phyloP scores from a whole-genome alignment of 2,113 vertebrate species.

The Bombycilla garrulus region DNA sequence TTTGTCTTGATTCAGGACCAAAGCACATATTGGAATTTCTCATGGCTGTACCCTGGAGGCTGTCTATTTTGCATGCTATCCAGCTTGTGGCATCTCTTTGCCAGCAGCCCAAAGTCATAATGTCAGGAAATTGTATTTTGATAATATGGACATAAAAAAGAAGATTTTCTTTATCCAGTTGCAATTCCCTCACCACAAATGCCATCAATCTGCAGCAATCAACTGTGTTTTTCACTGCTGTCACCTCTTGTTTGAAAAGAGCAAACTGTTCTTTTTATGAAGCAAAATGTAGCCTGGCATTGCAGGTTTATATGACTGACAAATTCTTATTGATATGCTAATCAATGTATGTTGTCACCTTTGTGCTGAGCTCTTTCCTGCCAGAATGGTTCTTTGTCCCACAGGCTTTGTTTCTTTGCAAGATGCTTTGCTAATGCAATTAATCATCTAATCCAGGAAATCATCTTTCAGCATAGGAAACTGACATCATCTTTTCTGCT shows the following conservation, averaged over 20 bases:
- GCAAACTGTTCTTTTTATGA: neutral
- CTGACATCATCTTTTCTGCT: neutral
- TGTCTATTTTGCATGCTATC: neutral
- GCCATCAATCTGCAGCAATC: neutral
- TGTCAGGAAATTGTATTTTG: neutral
- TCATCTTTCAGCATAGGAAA: neutral
- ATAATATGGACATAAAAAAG: neutral
- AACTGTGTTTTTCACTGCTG: constrained; percentile 7
- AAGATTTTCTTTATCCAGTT: neutral
- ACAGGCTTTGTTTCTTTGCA: neutral
- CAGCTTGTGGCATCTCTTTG: neutral
- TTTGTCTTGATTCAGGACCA: neutral
- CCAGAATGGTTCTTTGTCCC: neutral
- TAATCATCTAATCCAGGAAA: constrained; percentile 5
- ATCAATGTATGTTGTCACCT: neutral
- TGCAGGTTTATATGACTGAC: constrained; percentile 15
- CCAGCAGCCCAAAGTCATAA: neutral
- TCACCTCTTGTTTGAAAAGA: constrained; percentile 12
- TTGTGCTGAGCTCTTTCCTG: neutral
- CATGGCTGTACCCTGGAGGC: neutral
- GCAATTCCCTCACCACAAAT: neutral
- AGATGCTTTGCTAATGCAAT: neutral
- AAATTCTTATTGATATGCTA: constrained; percentile 40
- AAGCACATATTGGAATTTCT: neutral
- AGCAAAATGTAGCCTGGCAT: neutral